Conservation (phyloP, 1,140 invertebrate species). For the Zaprionus lachaisei region DNA sequence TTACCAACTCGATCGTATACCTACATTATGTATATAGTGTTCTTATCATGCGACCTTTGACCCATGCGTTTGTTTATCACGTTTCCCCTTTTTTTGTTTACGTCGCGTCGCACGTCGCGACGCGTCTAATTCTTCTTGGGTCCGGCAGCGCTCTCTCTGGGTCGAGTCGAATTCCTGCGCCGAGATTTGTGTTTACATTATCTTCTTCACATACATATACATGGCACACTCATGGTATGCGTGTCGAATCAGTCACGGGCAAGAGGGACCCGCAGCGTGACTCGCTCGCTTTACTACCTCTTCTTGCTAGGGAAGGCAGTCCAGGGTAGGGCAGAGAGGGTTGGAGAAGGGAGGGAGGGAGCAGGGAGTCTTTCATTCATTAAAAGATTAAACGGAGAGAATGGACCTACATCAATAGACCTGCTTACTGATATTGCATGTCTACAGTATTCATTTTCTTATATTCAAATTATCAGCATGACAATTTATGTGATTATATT, state of each 20-base stretch:
- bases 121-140: constrained; percentile 5
- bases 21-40: background rate
- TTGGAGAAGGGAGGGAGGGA: background rate
- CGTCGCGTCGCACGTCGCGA: constrained; percentile 8
- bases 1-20: background rate
- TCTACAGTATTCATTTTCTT: background rate
- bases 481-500: background rate
- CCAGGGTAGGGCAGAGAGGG: background rate
- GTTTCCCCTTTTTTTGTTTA: constrained; percentile 31
- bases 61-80: constrained; percentile 39
- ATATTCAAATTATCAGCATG: background rate
- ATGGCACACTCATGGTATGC: background rate
- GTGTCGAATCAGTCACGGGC: constrained; percentile 1
- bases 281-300: background rate
- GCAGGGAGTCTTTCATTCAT: background rate
- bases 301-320: background rate
- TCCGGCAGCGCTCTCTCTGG: background rate
- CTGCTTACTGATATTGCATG: background rate
- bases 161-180: constrained; percentile 19
- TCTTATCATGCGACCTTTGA: constrained; percentile 39
- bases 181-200: constrained; percentile 24
- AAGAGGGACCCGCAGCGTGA: constrained; percentile 3
- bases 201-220: background rate
- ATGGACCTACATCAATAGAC: constrained; percentile 10
- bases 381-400: background rate